Evolutionary conservation across 2,888 invertebrate genomes (phyloP), one percentile per base, ranked within the genome.

Genomic region (Odiellus spinosus): DNA sequence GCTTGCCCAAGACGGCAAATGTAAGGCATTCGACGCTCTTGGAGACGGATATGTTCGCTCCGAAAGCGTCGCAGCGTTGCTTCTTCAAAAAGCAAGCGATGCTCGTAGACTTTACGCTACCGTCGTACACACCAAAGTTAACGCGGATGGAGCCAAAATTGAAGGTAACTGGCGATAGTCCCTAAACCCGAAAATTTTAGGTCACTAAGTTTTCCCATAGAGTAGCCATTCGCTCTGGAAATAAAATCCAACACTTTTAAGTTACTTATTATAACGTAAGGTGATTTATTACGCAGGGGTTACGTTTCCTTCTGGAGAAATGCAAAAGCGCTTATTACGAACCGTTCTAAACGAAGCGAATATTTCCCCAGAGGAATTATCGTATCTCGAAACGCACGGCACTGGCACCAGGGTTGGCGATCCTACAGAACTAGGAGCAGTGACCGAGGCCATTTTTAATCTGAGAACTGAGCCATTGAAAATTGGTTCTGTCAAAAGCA

Each of bases 101-200:
- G 85, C 90, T 4, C 76, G 76, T 50, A 74, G 93, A 55, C 75
- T 82, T 8, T 93, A 93, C 66, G 84, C 87, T 18, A 79, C 84
- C 0, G 73, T 93, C 51, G 71, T 95, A 48, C 85, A 86, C 63
- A 81, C 85, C 33, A 85, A 83, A 66, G 80, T 78, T 42, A 96
- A 96, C 69, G 85, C 84, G 2, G 96, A 96, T 67, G 96, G 96
- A 36, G 70, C 74, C 69, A 95, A 95, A 70, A 80, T 65, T 8
- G 26, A 26, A 26, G 26, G 26, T 26, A 26, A 26, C 26, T 26
- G 26, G 8, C 4, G 8, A 6, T 8, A 26, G 26, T 26, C 8
- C 26, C 26, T 26, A 6, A 6, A n/a, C 26, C 26, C 26, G 5
- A 26, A 26, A 26, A 8, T 26, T 26, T 26, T n/a, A n/a, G n/a